Evolutionary conservation across 2,113 vertebrate genomes (phyloP), one percentile per base, ranked within the genome.

Genomic region (Malurus elegans): DNA sequence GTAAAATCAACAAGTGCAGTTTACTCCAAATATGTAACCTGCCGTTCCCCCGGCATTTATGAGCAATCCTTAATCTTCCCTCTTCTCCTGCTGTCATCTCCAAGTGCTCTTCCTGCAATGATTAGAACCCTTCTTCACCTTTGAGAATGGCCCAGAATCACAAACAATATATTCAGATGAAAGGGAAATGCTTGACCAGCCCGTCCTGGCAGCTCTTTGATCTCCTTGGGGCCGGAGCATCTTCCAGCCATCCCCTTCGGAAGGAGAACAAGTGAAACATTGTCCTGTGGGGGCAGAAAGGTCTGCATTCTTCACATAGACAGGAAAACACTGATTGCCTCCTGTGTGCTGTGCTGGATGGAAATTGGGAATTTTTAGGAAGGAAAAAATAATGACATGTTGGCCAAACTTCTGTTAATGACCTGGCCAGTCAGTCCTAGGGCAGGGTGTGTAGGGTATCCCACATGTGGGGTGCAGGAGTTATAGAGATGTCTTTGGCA

Each of bases 151-250:
- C 76, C 83, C 48, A 57, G 4, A 6, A 79, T 88, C 93, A 92
- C 95, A 95, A 95, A 96, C 91, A 95, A 87, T 85, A 76, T 88
- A 88, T 94, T 48, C 78, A 97, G 94, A 97, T 97, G 97, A 97
- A 97, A 97, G 96, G 84, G 75, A 95, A 96, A 32, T 64, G 61
- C 71, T 86, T 95, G 95, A 93, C 79, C 85, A 92, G 82, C 75
- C 28, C 24, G 40, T 86, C 86, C 86, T 67, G 69, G 88, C 84
- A 87, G 92, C 58, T 60, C 96, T 97, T 97, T 97, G 97, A 97
- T 97, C 97, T 96, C 61, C 76, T 21, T 36, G 72, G 94, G 92
- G 90, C 82, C 65, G 28, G 83, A 62, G 91, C 88, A 95, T 90
- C 95, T 93, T 92, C 93, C 95, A 96, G 91, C 60, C 81, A 65